phyloP scores from a whole-genome alignment of 2,888 invertebrate species.

The Microctonus brassicae region DNA sequence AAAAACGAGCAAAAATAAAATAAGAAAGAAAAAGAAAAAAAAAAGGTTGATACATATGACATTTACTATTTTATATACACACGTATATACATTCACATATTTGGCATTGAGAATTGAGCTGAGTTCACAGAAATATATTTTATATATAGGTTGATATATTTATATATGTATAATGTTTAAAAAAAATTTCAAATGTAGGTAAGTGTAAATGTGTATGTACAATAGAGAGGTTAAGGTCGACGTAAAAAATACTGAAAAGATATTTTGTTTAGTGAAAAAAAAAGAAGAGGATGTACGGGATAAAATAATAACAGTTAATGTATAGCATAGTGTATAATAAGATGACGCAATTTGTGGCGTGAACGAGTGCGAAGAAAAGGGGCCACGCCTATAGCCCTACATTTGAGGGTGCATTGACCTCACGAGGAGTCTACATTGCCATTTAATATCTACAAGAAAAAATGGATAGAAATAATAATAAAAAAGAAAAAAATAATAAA shows the following conservation, averaged over 20 bases:
- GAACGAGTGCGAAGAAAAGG: slow-evolving; percentile 4
- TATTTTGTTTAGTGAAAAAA: no score
- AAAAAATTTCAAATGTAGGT: not conserved
- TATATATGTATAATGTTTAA: no score
- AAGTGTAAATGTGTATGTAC: not conserved
- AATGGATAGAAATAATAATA: not conserved
- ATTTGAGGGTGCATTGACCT: slow-evolving; percentile 44
- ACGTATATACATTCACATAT: no score
- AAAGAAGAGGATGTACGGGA: not conserved
- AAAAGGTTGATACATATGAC: not conserved
- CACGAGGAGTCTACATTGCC: slow-evolving; percentile 27
- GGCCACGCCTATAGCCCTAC: slow-evolving; percentile 43
- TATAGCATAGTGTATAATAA: not conserved
- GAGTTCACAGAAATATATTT: no score
- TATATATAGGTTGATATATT: no score
- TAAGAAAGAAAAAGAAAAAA: not conserved
- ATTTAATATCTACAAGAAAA: not conserved
- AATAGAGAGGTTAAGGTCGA: not conserved
- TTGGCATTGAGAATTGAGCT: not conserved
- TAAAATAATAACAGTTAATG: no score
- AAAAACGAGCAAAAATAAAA: not conserved
- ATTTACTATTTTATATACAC: not conserved
- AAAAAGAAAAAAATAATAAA: no score
- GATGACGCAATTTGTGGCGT: not conserved
- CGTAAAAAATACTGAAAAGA: no score